Base-by-base conservation (phyloP, 2,797 vertebrate species). In the Erpetoichthys calabaricus region DNA sequence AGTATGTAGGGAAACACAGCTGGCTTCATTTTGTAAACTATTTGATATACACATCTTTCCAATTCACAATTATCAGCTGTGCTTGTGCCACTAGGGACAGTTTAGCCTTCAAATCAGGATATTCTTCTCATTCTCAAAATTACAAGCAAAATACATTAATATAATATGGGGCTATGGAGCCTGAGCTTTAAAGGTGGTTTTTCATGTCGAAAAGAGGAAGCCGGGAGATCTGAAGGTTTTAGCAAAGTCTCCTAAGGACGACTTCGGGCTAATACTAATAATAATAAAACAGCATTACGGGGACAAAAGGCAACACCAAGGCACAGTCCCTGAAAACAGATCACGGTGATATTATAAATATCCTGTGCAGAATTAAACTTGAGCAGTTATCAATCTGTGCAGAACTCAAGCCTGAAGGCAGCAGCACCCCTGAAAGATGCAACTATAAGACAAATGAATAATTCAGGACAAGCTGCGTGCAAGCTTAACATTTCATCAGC, bases 11-110 rank as follows among this genome's bases (percentile, higher is more conserved):
- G 89, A 98, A 98, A 98, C 92, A 98, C 92, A 98, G 95, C 94
- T 98, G 95, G 91, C 90, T 98, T 94, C 91, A 97, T 97, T 98
- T 95, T 92, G 94, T 97, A 97, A 97, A 98, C 92, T 97, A 89
- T 97, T 93, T 94, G 88, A 97, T 97, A 92, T 89, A 95, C 91
- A 91, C 91, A 90, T 94, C 89, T 91, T 89, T 90, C 89, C 84
- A 77, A 78, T 76, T 84, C 86, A 79, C 80, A 82, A 92, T 86
- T 89, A 91, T 92, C 92, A 97, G 91, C 90, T 92, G 86, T 85
- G 89, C 79, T 63, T 73, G 80, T 85, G 86, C 88, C 89, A 89
- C 87, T 78, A 83, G 89, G 90, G 90, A 91, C 89, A 88, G 86
- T 85, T 91, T 86, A 91, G 89, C 73, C 82, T 87, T 85, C 83